A percentile compares a stretch with the other conserved stretches of the same genome.
These are phyloP conservation scores for Apocheima hispidaria DNA, from an alignment of 2,888 invertebrate genomes.

Conservation along the genomic window DNA sequence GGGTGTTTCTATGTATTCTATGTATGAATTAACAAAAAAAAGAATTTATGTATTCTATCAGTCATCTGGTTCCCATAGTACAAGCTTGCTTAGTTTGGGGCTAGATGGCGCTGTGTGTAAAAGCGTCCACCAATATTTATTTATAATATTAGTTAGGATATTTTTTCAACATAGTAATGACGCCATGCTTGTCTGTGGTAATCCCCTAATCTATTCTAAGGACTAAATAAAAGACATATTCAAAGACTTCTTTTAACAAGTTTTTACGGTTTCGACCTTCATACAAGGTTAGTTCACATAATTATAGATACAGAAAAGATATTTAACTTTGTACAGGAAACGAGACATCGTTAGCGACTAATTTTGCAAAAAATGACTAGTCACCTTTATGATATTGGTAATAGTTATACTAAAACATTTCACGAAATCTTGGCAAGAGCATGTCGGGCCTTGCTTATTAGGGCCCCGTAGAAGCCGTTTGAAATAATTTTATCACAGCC, in stretches of 20 bases:
- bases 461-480: too few species aligned
- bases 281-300: conserved; percentile 41
- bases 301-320: conserved; percentile 32
- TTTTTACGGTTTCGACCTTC: conserved; percentile 40
- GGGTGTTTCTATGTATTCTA: too few species aligned
- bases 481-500: too few species aligned
- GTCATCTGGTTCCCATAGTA: too few species aligned
- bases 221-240: conserved; percentile 27
- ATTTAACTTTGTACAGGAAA: conserved; percentile 30
- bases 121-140: too few species aligned
- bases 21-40: too few species aligned
- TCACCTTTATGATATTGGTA: conserved; percentile 1
- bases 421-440: too few species aligned
- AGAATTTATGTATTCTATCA: too few species aligned
- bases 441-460: too few species aligned
- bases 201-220: conserved; percentile 17
- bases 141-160: too few species aligned
- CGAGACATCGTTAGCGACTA: conserved; percentile 24
- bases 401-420: background rate
- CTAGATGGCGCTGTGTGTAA: too few species aligned
- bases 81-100: too few species aligned
- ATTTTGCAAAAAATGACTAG: conserved; percentile 15
- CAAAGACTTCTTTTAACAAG: conserved; percentile 27
- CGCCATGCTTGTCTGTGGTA: background rate
- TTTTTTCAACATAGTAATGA: background rate